A percentile compares a stretch with the other conserved stretches of the same genome.
Conservation (phyloP, 1,140 invertebrate species). For the Reticulitermes speratus region DNA sequence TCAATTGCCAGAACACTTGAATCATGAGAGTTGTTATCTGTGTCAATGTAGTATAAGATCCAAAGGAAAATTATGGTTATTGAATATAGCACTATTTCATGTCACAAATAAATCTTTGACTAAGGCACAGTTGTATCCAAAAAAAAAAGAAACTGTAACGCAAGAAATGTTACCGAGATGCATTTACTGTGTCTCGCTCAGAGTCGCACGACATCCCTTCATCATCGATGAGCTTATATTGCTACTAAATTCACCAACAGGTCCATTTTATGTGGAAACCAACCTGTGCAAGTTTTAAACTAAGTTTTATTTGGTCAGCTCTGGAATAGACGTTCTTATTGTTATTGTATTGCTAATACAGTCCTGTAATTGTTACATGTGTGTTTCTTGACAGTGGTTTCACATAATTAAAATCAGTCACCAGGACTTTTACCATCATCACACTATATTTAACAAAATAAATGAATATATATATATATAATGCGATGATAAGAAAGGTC, state of each 20-base stretch:
- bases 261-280: not conserved
- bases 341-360: not conserved
- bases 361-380: not conserved
- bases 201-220: not conserved
- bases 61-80: not conserved
- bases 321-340: not conserved
- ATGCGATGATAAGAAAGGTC: no score
- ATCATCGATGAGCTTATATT: not conserved
- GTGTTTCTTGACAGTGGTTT: no score
- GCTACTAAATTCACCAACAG: not conserved
- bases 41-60: not conserved
- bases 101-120: not conserved
- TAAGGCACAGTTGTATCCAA: not conserved
- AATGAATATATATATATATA: no score
- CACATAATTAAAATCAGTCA: no score
- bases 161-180: not conserved
- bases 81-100: not conserved
- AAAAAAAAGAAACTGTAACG: not conserved
- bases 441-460: no score
- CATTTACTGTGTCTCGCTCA: not conserved
- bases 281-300: not conserved
- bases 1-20: not conserved
- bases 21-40: not conserved
- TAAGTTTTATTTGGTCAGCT: not conserved
- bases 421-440: no score